These are phyloP conservation scores for Carettochelys insculpta DNA, from an alignment of 2,113 vertebrate species.

Conservation along the genomic window DNA sequence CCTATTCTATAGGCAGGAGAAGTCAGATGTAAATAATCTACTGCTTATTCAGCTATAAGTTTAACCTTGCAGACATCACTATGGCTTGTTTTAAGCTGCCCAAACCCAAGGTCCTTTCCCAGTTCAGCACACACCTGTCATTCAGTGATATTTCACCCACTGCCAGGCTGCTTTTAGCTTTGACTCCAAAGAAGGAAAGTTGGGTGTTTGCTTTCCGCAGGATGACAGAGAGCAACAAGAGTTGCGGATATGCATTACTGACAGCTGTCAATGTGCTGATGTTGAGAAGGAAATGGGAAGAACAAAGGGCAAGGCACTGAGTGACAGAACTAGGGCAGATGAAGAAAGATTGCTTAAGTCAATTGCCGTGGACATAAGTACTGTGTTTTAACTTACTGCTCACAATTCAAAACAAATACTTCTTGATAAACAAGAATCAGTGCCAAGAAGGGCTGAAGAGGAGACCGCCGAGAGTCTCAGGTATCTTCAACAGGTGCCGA, in stretches of 20 bases:
- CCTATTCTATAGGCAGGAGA: neutral
- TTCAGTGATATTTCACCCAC: neutral
- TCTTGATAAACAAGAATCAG: neutral
- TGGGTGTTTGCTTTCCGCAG: neutral
- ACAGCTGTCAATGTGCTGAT: constrained; percentile 56
- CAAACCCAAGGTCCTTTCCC: neutral
- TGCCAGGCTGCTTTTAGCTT: neutral
- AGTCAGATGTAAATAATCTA: neutral
- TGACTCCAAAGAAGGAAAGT: neutral
- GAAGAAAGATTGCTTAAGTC: constrained; percentile 42
- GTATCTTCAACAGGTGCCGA: neutral
- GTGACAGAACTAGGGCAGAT: constrained; percentile 39
- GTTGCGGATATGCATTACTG: neutral
- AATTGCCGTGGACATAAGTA: constrained; percentile 4
- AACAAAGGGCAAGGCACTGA: constrained; percentile 60
- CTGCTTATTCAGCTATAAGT: neutral
- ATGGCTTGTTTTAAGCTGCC: neutral
- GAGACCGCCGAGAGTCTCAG: neutral
- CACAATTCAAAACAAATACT: neutral
- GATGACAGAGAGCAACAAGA: neutral
- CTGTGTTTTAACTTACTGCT: neutral
- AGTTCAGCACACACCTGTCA: neutral
- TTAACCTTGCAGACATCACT: neutral
- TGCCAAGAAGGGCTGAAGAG: neutral
- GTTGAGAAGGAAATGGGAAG: neutral